phyloP scores from a whole-genome alignment of 2,797 vertebrate genomes.

The Esox masquinongy region DNA sequence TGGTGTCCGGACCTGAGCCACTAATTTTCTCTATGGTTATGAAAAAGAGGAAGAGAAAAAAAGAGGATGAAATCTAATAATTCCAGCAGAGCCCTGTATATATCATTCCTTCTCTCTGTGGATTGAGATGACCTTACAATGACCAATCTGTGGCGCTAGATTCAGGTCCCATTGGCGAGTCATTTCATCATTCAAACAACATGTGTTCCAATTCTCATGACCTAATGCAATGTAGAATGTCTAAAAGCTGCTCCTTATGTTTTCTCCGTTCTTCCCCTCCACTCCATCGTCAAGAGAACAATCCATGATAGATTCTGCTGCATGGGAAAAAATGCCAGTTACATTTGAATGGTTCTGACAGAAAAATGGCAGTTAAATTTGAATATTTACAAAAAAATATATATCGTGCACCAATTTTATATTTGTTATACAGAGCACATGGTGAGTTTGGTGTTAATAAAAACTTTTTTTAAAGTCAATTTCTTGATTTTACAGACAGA shows the following conservation, averaged over 20 bases:
- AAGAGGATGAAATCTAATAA: slow-evolving; percentile 64
- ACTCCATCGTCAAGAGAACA: slow-evolving; percentile 64
- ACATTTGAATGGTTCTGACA: slow-evolving; percentile 44
- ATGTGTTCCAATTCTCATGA: slow-evolving; percentile 80
- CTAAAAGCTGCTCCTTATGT: slow-evolving; percentile 65
- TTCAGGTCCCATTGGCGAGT: slow-evolving; percentile 69
- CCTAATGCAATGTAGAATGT: slow-evolving; percentile 80
- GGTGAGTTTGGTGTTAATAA: not conserved
- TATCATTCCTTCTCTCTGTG: slow-evolving; percentile 62
- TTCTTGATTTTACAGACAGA: no score
- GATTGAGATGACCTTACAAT: slow-evolving; percentile 69
- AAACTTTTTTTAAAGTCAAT: no score
- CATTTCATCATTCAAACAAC: slow-evolving; percentile 74
- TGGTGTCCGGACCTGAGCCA: slow-evolving; percentile 47
- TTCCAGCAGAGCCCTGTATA: slow-evolving; percentile 61
- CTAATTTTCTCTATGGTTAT: slow-evolving; percentile 52
- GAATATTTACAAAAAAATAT: not conserved
- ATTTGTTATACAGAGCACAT: no score
- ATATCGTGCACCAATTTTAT: no score
- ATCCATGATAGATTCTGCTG: slow-evolving; percentile 39
- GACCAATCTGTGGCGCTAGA: slow-evolving; percentile 65
- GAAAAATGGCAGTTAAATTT: not conserved
- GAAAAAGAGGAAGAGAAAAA: not conserved
- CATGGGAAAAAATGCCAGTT: slow-evolving; percentile 47
- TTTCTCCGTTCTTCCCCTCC: slow-evolving; percentile 68